Base-by-base conservation (phyloP, 2,888 invertebrate genomes). In the Cistogaster globosa region DNA sequence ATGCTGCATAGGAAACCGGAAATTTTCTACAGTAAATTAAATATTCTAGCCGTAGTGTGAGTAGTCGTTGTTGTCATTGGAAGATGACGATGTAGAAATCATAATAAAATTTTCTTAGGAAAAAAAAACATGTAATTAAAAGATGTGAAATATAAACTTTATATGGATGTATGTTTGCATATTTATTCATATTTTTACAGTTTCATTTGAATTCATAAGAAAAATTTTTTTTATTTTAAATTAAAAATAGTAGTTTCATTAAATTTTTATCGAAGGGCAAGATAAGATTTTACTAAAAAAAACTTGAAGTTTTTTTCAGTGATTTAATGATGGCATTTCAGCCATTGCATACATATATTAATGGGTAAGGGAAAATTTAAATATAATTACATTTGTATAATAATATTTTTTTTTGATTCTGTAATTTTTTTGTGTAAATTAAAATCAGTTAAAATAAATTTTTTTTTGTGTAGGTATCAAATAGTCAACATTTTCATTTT, bases 1-100 rank as follows among this genome's bases (percentile, higher is more conserved):
- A 75, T 85, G 82, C 78, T 85, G 85, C 85, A 85, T 82, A 75
- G 85, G 85, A 85, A 85, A 78, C 82, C 85, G 85, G 85, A 85
- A 85, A 85, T 85, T 85, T 85, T 85, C 62, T 60, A 85, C 85
- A 85, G 71, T 67, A 82, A 75, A 85, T 85, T 85, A 75, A 82
- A 75, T 75, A 79, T 85, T 85, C 78, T 71, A 76, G 82, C 20
- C 55, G 51, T 18, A 32, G 65, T 48, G 51, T 26, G 62, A 48
- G 62, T 45, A 18, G 38, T 42, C 20, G 20, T 65, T 42, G 20
- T 36, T 80, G 42, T 32, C 32, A 67, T 58, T 80, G 48, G 57
- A 83, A 83, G 79, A 83, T 83, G 75, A 74, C 63, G 65, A 55
- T 67, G 68, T 67, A 79, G 74, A 79, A 79, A 69, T 75, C n/a